A percentile compares a stretch with the other conserved stretches of the same genome.
phyloP scores from a whole-genome alignment of 1,140 invertebrate species.

The Cataglyphis hispanica region DNA sequence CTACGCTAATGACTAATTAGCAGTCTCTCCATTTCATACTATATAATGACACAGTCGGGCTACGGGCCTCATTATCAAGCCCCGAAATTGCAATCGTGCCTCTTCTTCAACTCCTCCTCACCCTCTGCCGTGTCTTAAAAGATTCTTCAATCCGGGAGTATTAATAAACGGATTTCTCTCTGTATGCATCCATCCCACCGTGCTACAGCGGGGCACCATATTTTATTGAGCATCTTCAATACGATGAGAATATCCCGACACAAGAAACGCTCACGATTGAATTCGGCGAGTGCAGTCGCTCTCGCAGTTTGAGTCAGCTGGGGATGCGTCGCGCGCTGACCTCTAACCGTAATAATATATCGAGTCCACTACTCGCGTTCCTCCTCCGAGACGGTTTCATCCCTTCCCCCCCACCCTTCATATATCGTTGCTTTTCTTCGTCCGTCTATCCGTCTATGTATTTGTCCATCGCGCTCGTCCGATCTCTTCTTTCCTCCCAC shows the following conservation, averaged over 20 bases:
- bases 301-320: conserved; percentile 54
- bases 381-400: conserved; percentile 31
- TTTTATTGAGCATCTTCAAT: conserved; percentile 60
- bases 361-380: conserved; percentile 67
- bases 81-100: conserved; percentile 78
- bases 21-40: conserved; percentile 82
- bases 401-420: background rate
- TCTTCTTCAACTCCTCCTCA: conserved; percentile 37
- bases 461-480: conserved; percentile 29
- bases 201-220: conserved; percentile 13
- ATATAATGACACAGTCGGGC: conserved; percentile 83
- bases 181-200: background rate
- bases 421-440: too few relatives aligned
- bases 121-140: background rate
- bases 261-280: conserved; percentile 37
- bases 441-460: conserved; percentile 9
- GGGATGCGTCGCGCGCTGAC: conserved; percentile 39
- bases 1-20: conserved; percentile 87
- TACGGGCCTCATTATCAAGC: conserved; percentile 81
- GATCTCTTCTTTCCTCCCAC: conserved; percentile 50
- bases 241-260: conserved; percentile 30
- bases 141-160: conserved; percentile 17
- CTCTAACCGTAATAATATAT: conserved; percentile 80
- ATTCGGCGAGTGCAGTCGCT: conserved; percentile 57
- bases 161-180: conserved; percentile 53